A percentile compares a stretch with the other conserved stretches of the same genome.
phyloP scores from a whole-genome alignment of 2,888 invertebrate genomes.

The Charanyca ferruginea region DNA sequence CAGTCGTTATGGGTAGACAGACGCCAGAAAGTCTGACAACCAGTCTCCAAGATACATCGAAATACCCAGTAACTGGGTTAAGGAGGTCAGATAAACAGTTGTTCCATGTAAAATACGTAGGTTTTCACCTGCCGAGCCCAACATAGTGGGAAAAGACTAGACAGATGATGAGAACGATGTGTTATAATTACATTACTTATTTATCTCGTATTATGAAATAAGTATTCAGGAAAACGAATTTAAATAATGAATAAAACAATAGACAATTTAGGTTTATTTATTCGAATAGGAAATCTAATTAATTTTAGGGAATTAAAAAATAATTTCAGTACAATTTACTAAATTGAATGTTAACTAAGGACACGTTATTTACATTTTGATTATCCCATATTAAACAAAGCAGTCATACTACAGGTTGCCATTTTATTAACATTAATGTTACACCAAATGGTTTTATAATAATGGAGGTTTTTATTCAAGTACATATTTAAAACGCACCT shows the following conservation, averaged over 20 bases:
- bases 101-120: too few species aligned
- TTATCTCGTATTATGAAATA: too few species aligned
- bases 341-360: slow-evolving; percentile 32
- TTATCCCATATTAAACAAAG: slow-evolving; percentile 30
- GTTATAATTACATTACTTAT: too few species aligned
- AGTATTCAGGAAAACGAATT: background rate
- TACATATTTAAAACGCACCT: background rate
- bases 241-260: slow-evolving; percentile 47
- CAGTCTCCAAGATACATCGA: too few species aligned
- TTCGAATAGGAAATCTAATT: slow-evolving; percentile 44
- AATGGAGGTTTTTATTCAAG: slow-evolving; percentile 4
- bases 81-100: too few species aligned
- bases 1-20: too few species aligned
- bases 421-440: slow-evolving; percentile 5
- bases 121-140: too few species aligned
- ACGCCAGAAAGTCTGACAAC: too few species aligned
- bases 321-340: slow-evolving; percentile 41
- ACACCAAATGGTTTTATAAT: background rate
- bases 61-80: too few species aligned
- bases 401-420: slow-evolving; percentile 48
- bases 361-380: slow-evolving; percentile 60
- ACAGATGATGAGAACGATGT: too few species aligned
- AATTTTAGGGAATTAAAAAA: slow-evolving; percentile 42
- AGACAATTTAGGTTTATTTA: slow-evolving; percentile 48
- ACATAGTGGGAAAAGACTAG: too few species aligned